Base-by-base conservation (phyloP, 2,797 vertebrate species). In the Heteromormyrus szaboi region DNA sequence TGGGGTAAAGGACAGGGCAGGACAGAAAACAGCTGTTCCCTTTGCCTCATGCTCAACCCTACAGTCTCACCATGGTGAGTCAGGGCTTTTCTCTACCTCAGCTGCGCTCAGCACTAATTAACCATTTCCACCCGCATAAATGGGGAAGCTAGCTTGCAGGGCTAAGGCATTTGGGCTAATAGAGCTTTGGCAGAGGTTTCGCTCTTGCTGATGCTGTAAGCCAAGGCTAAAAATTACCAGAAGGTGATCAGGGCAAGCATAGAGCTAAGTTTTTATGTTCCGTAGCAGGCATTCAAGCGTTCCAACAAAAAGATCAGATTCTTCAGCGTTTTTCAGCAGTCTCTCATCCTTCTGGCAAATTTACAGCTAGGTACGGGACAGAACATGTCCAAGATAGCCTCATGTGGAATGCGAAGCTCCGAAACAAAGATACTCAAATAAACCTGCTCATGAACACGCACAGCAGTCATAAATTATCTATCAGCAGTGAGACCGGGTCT, bases 361-460 rank as follows among this genome's bases (percentile, higher is more conserved):
- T 91, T 68, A 65, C 81, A 81, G 90, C 84, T 89, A 48, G 90
- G 76, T 53, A 65, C 88, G 44, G 76, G 88, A 90, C 51, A 87
- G 59, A 86, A 68, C 89, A 87, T 89, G 92, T 83, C 89, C 87
- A 89, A 76, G 88, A 92, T 89, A 87, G 86, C 37, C 46, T 48
- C 89, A 88, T 88, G 62, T 87, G 88, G 89, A 94, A 91, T 91
- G 90, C 88, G 87, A 90, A 88, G 90, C 89, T 90, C 83, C 88
- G 90, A 92, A 81, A 91, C 93, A 92, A 81, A 54, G 8, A 85
- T 87, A 89, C 48, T 89, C 89, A 83, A 59, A 90, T 91, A 87
- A 91, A 91, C 90, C 89, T 90, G 89, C 25, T 59, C 89, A 65
- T 46, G 68, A 68, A 65, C 7, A 5, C 68, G 44, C n/a, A 87